Evolutionary conservation across 1,140 invertebrate species (phyloP).

Genomic region (Diorhabda carinulata): DNA sequence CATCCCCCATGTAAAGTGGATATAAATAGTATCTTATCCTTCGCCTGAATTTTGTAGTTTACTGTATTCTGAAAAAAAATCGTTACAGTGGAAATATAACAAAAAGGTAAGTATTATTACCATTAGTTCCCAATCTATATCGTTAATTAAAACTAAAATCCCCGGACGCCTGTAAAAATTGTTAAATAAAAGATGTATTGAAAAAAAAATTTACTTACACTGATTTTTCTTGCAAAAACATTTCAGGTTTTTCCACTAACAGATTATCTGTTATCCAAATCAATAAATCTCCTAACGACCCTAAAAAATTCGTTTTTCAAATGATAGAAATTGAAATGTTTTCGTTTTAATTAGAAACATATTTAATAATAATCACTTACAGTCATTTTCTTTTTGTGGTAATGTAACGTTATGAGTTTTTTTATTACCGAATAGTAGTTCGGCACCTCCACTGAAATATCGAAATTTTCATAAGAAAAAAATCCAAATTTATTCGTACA

Average conservation of each 20-base stretch:
- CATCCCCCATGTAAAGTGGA: slow-evolving; percentile 38
- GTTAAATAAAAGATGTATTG: slow-evolving; percentile 4
- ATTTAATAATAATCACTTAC: slow-evolving; percentile 28
- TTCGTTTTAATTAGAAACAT: no score
- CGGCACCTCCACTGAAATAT: slow-evolving; percentile 76
- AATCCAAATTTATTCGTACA: slow-evolving; percentile 5
- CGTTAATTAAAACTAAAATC: slow-evolving; percentile 88
- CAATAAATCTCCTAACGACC: slow-evolving; percentile 71
- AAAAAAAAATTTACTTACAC: slow-evolving; percentile 58
- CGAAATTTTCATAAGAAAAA: slow-evolving; percentile 12
- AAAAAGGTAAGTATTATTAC: slow-evolving; percentile 49
- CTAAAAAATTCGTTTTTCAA: slow-evolving; percentile 48
- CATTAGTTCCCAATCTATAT: slow-evolving; percentile 88
- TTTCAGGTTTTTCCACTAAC: slow-evolving; percentile 77
- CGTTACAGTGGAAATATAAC: not conserved
- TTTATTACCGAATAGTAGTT: slow-evolving; percentile 79
- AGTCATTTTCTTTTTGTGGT: slow-evolving; percentile 47
- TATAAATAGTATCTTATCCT: slow-evolving; percentile 37
- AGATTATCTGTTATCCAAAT: slow-evolving; percentile 82
- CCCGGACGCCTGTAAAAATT: slow-evolving; percentile 71
- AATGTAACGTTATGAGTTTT: slow-evolving; percentile 69
- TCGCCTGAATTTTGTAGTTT: slow-evolving; percentile 34
- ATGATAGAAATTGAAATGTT: no score
- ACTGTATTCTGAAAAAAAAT: slow-evolving; percentile 47
- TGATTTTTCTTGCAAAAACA: slow-evolving; percentile 82